Conservation (phyloP, 2,113 vertebrate species). For the Otus sunia region DNA sequence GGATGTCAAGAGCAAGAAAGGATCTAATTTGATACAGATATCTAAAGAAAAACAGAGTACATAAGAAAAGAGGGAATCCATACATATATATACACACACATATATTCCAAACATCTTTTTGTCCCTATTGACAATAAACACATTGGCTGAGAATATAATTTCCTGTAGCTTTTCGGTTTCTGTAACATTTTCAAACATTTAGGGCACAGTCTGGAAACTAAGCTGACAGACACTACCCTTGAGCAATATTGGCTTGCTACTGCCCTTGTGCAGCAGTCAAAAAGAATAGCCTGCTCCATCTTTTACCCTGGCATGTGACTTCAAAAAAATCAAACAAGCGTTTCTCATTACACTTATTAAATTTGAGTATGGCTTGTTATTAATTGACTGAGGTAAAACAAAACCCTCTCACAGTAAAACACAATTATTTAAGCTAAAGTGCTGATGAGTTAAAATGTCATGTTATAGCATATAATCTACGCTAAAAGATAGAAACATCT, state of each 20-base stretch:
- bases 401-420: constrained; percentile 35
- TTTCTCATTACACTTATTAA: constrained; percentile 70
- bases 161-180: not conserved
- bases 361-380: constrained; percentile 45
- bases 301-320: constrained; percentile 49
- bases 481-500: constrained; percentile 19
- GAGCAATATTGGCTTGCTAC: not conserved
- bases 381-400: constrained; percentile 64
- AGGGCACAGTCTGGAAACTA: not conserved
- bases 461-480: constrained; percentile 41
- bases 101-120: not conserved
- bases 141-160: not conserved
- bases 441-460: constrained; percentile 53
- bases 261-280: not conserved
- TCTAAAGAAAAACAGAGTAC: not conserved
- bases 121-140: not conserved
- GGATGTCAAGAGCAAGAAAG: not conserved
- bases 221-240: constrained; percentile 27
- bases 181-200: not conserved
- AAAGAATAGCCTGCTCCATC: constrained; percentile 10
- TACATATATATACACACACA: not conserved
- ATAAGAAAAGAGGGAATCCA: not conserved
- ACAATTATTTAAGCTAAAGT: constrained; percentile 63
- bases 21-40: not conserved
- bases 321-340: constrained; percentile 55